Evolutionary conservation across 2,113 vertebrate species (phyloP), one percentile per base, ranked within the genome.

Genomic region (Bos javanicus): DNA sequence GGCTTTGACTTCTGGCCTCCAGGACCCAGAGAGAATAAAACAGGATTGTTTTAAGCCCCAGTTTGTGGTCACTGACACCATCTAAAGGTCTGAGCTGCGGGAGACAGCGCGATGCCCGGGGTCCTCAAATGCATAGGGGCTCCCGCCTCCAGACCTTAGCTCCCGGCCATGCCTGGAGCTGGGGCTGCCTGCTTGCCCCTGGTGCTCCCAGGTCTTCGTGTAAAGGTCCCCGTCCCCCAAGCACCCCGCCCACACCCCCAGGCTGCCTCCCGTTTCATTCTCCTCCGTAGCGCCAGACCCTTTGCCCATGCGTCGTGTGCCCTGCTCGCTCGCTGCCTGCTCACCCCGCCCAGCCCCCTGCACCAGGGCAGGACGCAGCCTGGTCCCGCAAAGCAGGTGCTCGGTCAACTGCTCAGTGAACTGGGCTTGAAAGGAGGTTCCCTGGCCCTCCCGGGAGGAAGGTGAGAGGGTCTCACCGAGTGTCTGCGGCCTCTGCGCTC

Each of bases 61-160:
- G 13, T 2, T 16, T 33, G 64, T 11, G 59, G 13, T 25, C 2
- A 28, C 10, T 0, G 16, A 2, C 33, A 9, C 3, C 7, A 0
- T 3, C n/a, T 1, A 6, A 1, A 0, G 0, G 0, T 11, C 50
- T 13, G 28, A 1, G 33, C 3, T 5, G 30, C n/a, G 12, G 2
- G 1, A n/a, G 19, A 7, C 10, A 0, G 19, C 5, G 0, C 2
- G 0, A 2, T 4, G 30, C 30, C 28, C 0, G 14, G 1, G 0
- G 3, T 7, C 36, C 90, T 46, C 57, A 21, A 1, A 19, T 6
- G 4, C 26, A 1, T 0, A 3, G 81, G 57, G 16, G 0, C 67
- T 17, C 57, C 85, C 0, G 14, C 56, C 13, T 3, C 30, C 0
- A 17, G 76, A 6, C 76, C 62, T 80, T 78, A 4, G 67, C 81